Evolutionary conservation across 2,797 vertebrate genomes (phyloP), one percentile per base, ranked within the genome.

Genomic region (Epinephelus awoara): DNA sequence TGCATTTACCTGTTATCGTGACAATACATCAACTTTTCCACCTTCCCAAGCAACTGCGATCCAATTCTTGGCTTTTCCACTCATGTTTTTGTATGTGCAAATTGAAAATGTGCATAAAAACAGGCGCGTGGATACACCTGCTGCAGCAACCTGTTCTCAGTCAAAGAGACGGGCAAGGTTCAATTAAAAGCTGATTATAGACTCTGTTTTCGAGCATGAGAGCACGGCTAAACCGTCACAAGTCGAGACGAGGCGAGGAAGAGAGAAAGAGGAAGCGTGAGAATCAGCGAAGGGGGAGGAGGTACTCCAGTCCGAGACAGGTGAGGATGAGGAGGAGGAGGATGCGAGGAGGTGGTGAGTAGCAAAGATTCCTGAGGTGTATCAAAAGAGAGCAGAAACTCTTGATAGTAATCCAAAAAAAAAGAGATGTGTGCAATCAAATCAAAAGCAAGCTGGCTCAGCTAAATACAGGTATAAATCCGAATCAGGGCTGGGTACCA

Each of bases 291-390:
- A 83, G 62, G 81, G 62, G 83, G 64, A 77, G 70, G 80, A 85
- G 81, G 72, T 77, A 82, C 86, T 95, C 83, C 76, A 88, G 93
- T 94, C 93, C 47, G 86, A 94, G 88, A 92, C 73, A 51, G 81
- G 77, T 19, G 75, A 74, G 62, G 75, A 76, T 47, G 66, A 76
- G 88, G 75, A 54, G 29, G 67, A 75, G n/a, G 70, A 23, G 50
- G 81, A 67, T 55, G 83, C 7, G 64, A 65, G 64, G 67, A 18
- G 56, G 67, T 79, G 82, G 85, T 52, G 84, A 88, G 85, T 92
- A 92, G 92, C 93, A 92, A 96, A 95, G 93, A 91, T 98, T 97
- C 97, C 97, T 98, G 97, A 97, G 97, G 96, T 96, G 96, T 89
- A 95, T 95, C 92, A 86, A 91, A 87, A 91, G 82, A 93, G 79